These are phyloP conservation scores for Pseudochirops cupreus DNA, from an alignment of 2,797 vertebrate genomes.

Conservation along the genomic window DNA sequence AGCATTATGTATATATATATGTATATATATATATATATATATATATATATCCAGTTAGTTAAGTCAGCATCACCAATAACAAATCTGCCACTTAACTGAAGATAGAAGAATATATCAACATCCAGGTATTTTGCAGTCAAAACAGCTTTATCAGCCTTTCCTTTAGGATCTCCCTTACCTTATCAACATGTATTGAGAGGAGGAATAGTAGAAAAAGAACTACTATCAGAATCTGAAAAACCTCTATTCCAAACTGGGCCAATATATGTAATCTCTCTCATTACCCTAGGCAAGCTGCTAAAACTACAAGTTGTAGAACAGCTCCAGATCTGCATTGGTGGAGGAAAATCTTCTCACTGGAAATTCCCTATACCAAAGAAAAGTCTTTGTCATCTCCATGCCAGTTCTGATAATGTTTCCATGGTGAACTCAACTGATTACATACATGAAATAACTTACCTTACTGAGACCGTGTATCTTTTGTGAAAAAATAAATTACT, in stretches of 20 bases:
- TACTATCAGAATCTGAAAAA: not conserved
- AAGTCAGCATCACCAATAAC: slow-evolving; percentile 97
- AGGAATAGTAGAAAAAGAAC: not conserved
- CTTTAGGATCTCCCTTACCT: slow-evolving; percentile 96
- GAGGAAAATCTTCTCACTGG: not conserved
- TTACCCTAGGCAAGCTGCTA: not conserved
- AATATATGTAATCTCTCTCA: not conserved
- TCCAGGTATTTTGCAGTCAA: slow-evolving; percentile 95
- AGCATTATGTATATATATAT: too few species aligned
- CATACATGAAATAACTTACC: not conserved
- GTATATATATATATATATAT: slow-evolving; percentile 86
- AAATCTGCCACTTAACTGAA: slow-evolving; percentile 96
- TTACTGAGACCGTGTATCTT: slow-evolving; percentile 8
- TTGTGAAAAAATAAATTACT: slow-evolving; percentile 31
- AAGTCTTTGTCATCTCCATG: not conserved
- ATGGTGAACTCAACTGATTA: not conserved
- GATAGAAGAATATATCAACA: slow-evolving; percentile 95
- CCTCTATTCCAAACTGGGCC: not conserved
- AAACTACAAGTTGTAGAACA: not conserved
- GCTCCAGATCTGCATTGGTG: not conserved
- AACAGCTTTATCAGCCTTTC: slow-evolving; percentile 95
- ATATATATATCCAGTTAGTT: slow-evolving; percentile 94
- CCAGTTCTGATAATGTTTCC: not conserved
- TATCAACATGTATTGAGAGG: slow-evolving; percentile 89
- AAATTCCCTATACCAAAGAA: not conserved